Evolutionary conservation across 2,797 vertebrate genomes (phyloP), one percentile per base, ranked within the genome.

Genomic region (Lagodon rhomboides): DNA sequence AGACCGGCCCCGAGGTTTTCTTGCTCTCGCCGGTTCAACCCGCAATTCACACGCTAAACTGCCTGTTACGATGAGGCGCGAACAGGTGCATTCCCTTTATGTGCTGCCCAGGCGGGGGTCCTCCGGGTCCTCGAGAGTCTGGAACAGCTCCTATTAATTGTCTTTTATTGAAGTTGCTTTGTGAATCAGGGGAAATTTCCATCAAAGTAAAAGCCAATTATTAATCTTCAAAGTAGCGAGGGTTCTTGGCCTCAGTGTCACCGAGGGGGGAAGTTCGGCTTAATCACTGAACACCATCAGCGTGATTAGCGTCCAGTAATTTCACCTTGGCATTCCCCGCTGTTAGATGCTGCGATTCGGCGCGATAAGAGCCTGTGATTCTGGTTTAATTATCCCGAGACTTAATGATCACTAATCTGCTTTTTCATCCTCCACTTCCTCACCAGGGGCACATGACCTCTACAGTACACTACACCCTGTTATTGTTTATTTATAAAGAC

Each of bases 351-450:
- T 60, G 75, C 81, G 85, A 87, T 91, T 69, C 55, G 46, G 74
- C 67, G 56, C 55, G 91, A 93, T 92, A 87, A 90, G 79, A 53
- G 83, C 61, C 80, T 68, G 68, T 83, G 82, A 88, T 88, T 90
- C 60, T 83, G 77, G 54, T 86, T 90, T 85, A 90, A 93, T 93
- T 91, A 94, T 87, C 85, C 75, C 85, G 72, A 83, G 73, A 90
- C 89, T 78, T 90, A 92, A 93, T 90, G 89, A 94, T 90, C 75
- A 80, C 89, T 93, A 93, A 94, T 94, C 92, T 88, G 84, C 81
- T 80, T 83, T 34, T 89, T 91, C 85, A 84, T 88, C 87, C 78
- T 81, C 77, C 66, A 81, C 91, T 93, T 95, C 92, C 94, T 91
- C 90, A 68, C 80, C 27, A 41, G 64, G 74, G 83, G 46, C 86